Base-by-base conservation (phyloP, 1,140 invertebrate species). In the Psilanteris sp. region DNA sequence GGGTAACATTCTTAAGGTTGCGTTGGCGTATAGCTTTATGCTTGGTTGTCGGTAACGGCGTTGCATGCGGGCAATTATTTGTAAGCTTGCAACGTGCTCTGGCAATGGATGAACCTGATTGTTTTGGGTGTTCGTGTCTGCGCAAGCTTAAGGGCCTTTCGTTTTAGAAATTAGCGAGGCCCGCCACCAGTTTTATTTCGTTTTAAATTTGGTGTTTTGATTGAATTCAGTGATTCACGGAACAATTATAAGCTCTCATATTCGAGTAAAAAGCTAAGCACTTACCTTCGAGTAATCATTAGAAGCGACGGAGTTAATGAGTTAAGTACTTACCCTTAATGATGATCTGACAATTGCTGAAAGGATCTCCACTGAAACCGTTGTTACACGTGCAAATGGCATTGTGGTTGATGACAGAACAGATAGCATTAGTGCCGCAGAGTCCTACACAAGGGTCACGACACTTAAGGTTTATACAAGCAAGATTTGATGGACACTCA, bases 351-450 rank as follows among this genome's bases (percentile, higher is more conserved):
- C 92, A 93, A 13, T 82, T 81, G 22, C 83, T 87, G 81, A 91
- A 91, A 4, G 92, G 90, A 86, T 92, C 90, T 10, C 92, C 92
- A 31, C 82, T 87, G 76, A 87, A 90, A 31, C 90, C 90, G 20
- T 88, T 83, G 31, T 79, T 76, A 70, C 90, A 91, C 14, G 80
- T 81, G 73, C 91, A 91, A 9, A 89, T 82, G 1, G 90, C 89
- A n/a, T 88, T 86, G 57, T 91, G 90, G 75, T 90, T 91, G 24
- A 90, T 81, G 4, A 90, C 89, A 11, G 84, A 84, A 46, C 90
- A 91, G 14, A 83, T 82, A 4, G 89, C 90, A 46, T 90, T 90
- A 6, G 84, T 64, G 37, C 91, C 91, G 81, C 91, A 92, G 11
- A 90, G 81, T 71, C 89, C 89, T 6, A 76, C 83, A 62, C 89